Base-by-base conservation (phyloP, 1,140 invertebrate species). In the Scaptodrosophila lebanonensis region DNA sequence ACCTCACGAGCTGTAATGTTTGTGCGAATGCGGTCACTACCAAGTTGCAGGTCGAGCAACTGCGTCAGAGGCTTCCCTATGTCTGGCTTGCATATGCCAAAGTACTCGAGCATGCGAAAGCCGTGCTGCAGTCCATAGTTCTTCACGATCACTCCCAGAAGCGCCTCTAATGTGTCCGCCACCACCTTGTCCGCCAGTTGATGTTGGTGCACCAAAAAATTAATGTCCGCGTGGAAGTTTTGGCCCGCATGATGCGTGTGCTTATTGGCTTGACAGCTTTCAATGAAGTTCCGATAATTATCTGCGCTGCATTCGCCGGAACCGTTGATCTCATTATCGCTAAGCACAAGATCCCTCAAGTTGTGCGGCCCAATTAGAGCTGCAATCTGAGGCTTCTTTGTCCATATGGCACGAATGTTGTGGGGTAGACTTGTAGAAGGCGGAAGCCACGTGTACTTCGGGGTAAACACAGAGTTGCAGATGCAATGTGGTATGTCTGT, bases 121-220 rank as follows among this genome's bases (percentile, higher is more conserved):
- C 85, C 88, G 27, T 87, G 87, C 33, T 86, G 61, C 9, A 90
- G 70, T 1, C 90, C 89, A 58, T 88, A 90, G 71, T 90, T 90
- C 29, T 89, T 77, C 0, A 94, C 87, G 75, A 95, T 94, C 9
- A 92, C 92, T 0, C 95, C 96, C 18, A 97, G 90, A 0, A 98
- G 83, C 0, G 95, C 93, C 88, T 97, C 95, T 2, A 97, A 90
- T 66, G 90, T 91, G 88, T 97, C 95, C 1, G 95, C 92, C 1
- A 96, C 88, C 11, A 84, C 20, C 60, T 87, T 87, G 40, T 87
- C 51, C 0, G 40, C 18, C 20, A 87, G 33, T 3, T 20, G 25
- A 6, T 13, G 22, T 13, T 17, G 13, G 0, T 51, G 53, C 11
- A 82, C 11, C 33, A 53, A 82, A 8, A 66, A 75, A 25, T 82